A percentile compares a stretch with the other conserved stretches of the same genome.
Evolutionary conservation across 2,888 invertebrate species (phyloP).

Genomic region (Physocephala rufipes): DNA sequence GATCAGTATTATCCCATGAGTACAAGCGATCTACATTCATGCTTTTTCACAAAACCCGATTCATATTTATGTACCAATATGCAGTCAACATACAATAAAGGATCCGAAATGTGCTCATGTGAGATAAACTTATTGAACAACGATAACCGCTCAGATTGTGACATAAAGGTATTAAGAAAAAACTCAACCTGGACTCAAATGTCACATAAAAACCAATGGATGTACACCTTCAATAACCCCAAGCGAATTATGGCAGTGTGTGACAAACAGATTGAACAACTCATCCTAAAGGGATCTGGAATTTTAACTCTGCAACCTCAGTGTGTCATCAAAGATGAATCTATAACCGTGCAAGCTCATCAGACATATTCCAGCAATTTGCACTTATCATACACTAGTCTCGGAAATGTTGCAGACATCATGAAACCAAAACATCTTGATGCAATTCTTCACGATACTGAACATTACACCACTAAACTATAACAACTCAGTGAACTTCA

Average conservation of each 20-base stretch:
- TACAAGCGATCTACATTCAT: neutral
- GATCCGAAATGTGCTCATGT: neutral
- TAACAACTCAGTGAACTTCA: neutral
- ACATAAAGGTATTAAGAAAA: constrained; percentile 3
- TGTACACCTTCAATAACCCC: constrained; percentile 5
- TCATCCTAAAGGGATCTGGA: neutral
- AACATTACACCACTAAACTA: neutral
- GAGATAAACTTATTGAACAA: constrained; percentile 1
- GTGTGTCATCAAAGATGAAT: neutral
- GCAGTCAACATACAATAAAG: neutral
- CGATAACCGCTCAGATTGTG: constrained; percentile 13
- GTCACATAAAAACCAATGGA: constrained; percentile 8
- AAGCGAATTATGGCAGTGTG: neutral
- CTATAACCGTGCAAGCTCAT: neutral
- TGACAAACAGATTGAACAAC: constrained; percentile 3
- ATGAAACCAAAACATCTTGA: constrained; percentile 1
- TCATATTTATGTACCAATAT: neutral
- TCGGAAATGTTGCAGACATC: neutral
- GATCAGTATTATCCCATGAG: neutral
- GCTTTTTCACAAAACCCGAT: neutral
- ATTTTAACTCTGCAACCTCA: neutral
- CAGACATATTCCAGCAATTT: constrained; percentile 1
- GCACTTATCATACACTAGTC: neutral
- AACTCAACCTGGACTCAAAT: constrained; percentile 6
- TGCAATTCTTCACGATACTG: neutral